These are phyloP conservation scores for Lasioglossum morio DNA, from an alignment of 2,888 invertebrate species.

Conservation along the genomic window DNA sequence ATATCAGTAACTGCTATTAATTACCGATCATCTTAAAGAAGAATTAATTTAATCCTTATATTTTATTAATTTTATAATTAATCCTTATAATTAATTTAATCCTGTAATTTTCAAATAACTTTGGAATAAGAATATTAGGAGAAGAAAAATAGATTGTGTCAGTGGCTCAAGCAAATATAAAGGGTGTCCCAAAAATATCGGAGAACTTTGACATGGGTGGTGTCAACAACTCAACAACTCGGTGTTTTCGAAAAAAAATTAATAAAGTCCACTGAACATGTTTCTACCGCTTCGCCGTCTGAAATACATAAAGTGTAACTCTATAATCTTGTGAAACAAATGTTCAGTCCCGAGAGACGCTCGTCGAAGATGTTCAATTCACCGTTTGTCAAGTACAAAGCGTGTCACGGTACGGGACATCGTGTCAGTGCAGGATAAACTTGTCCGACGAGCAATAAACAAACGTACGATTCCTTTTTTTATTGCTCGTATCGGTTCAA, in stretches of 20 bases:
- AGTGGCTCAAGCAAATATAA: no score
- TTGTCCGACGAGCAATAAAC: slow-evolving; percentile 40
- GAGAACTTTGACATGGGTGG: no score
- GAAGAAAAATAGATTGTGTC: no score
- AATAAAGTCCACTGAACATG: neutral
- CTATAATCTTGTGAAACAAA: neutral
- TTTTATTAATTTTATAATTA: no score
- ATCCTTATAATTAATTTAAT: no score
- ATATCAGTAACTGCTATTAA: no score
- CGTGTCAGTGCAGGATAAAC: slow-evolving; percentile 26
- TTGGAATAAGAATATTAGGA: no score
- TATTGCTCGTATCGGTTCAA: slow-evolving; percentile 56
- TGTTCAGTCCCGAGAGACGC: neutral
- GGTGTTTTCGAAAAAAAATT: neutral
- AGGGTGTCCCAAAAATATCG: no score
- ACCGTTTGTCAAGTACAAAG: neutral
- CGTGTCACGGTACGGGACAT: neutral
- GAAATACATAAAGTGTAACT: neutral
- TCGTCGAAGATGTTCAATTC: neutral
- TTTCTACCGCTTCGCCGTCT: neutral
- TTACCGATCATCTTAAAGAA: no score
- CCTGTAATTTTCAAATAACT: no score
- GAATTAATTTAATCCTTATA: no score
- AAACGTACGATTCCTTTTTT: slow-evolving; percentile 24
- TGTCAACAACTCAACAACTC: neutral